phyloP scores from a whole-genome alignment of 2,113 vertebrate genomes.

The Abramis brama region DNA sequence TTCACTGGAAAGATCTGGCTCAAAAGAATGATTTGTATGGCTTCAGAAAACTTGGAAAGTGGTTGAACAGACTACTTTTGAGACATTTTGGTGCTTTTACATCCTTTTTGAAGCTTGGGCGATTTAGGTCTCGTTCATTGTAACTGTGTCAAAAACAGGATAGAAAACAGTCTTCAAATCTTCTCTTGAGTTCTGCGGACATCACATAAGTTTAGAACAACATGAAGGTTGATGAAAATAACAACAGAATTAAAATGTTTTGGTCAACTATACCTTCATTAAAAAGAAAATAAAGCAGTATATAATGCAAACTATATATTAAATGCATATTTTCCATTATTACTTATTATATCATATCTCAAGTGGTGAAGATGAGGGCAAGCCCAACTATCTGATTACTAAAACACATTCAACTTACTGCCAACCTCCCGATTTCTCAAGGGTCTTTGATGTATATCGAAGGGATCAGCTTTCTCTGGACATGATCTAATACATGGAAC shows the following conservation, averaged over 20 bases:
- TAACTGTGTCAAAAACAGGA: too few relatives aligned
- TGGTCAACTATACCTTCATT: not conserved
- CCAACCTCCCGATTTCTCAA: not conserved
- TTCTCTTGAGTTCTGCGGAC: not conserved
- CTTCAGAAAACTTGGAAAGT: too few relatives aligned
- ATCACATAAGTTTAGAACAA: not conserved
- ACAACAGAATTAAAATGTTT: not conserved
- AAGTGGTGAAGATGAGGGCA: not conserved
- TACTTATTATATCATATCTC: not conserved
- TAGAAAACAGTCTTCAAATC: too few relatives aligned
- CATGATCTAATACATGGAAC: slow-evolving; percentile 15
- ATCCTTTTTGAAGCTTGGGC: too few relatives aligned
- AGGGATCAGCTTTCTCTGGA: not conserved
- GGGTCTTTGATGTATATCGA: not conserved
- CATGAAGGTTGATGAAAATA: not conserved
- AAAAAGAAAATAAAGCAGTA: not conserved
- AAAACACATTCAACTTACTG: slow-evolving; percentile 1
- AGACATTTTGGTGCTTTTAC: not conserved
- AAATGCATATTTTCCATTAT: not conserved
- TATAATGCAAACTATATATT: not conserved
- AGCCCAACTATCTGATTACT: not conserved
- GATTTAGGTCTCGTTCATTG: too few relatives aligned
- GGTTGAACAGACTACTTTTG: not conserved
- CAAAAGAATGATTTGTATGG: too few relatives aligned
- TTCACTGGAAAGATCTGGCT: too few relatives aligned